These are phyloP conservation scores for Hoplostethus atlanticus DNA, from an alignment of 2,797 vertebrate genomes.

Conservation along the genomic window DNA sequence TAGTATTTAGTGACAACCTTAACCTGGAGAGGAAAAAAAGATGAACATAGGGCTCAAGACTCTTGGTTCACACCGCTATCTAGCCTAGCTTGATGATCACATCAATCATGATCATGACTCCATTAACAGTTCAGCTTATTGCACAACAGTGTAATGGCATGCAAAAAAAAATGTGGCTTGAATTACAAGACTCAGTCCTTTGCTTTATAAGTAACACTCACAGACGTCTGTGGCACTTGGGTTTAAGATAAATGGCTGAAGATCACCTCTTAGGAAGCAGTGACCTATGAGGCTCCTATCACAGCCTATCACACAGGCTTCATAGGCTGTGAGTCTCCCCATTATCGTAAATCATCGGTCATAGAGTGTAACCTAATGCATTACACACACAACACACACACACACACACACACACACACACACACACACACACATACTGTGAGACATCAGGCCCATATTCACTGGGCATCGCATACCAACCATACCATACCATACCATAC, in stretches of 20 bases:
- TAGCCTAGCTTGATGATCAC: not conserved
- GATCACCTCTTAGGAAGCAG: constrained; percentile 59
- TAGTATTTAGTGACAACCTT: too few relatives aligned
- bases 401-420: not conserved
- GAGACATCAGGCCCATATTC: too few relatives aligned
- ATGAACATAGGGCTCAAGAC: too few relatives aligned
- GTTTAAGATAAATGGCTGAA: constrained; percentile 47
- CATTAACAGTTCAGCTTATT: not conserved
- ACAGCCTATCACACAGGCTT: constrained; percentile 52
- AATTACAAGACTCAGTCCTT: constrained; percentile 12
- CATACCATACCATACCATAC: too few relatives aligned
- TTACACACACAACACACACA: constrained; percentile 18
- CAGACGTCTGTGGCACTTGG: constrained; percentile 45
- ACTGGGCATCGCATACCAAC: too few relatives aligned
- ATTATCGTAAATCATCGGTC: constrained; percentile 58
- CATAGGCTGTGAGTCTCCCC: constrained; percentile 32
- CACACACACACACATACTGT: not conserved
- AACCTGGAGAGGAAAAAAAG: not conserved
- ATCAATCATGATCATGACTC: not conserved
- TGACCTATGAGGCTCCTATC: constrained; percentile 55
- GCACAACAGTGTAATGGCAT: not conserved
- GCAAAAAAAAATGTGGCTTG: not conserved
- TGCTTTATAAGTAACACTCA: constrained; percentile 30
- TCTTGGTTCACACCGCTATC: too few relatives aligned
- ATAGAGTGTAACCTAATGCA: constrained; percentile 33